Evolutionary conservation across 2,888 invertebrate genomes (phyloP).

Genomic region (Peribatodes rhomboidaria): DNA sequence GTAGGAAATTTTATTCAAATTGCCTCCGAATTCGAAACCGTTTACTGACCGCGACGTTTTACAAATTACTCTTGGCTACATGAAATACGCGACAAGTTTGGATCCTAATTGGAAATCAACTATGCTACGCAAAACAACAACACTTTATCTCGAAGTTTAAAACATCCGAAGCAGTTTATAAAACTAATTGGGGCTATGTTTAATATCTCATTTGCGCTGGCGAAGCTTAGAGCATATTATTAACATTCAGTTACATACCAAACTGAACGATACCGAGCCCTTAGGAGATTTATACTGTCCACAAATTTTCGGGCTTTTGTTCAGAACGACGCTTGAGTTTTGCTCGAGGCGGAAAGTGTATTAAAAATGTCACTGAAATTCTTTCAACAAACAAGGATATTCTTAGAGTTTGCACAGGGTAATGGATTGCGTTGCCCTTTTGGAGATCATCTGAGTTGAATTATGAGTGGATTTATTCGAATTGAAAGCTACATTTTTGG

Average conservation of each 20-base stretch:
- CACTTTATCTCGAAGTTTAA: slow-evolving; percentile 58
- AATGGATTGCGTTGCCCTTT: slow-evolving; percentile 37
- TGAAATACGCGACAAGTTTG: slow-evolving; percentile 72
- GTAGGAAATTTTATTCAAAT: slow-evolving; percentile 62
- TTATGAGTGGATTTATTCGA: slow-evolving; percentile 24
- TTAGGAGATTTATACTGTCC: slow-evolving; percentile 17
- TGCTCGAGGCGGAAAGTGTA: slow-evolving; percentile 32
- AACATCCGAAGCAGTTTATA: slow-evolving; percentile 50
- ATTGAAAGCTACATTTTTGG: slow-evolving; percentile 13
- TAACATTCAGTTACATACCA: slow-evolving; percentile 1
- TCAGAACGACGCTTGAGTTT: slow-evolving; percentile 8
- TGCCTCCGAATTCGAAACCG: slow-evolving; percentile 59
- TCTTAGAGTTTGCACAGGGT: slow-evolving; percentile 33
- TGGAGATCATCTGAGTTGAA: slow-evolving; percentile 25
- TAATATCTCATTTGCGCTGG: slow-evolving; percentile 27
- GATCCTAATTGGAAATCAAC: slow-evolving; percentile 74
- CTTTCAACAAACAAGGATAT: slow-evolving; percentile 36
- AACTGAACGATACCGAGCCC: neutral
- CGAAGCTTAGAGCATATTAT: slow-evolving; percentile 17
- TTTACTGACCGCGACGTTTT: slow-evolving; percentile 64
- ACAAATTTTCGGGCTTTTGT: slow-evolving; percentile 33
- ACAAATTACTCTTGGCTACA: slow-evolving; percentile 65
- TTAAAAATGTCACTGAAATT: slow-evolving; percentile 38
- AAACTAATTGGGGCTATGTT: slow-evolving; percentile 37
- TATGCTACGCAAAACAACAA: slow-evolving; percentile 63